These are phyloP conservation scores for Stictocephala bisonia DNA, from an alignment of 2,888 invertebrate species.

Conservation along the genomic window DNA sequence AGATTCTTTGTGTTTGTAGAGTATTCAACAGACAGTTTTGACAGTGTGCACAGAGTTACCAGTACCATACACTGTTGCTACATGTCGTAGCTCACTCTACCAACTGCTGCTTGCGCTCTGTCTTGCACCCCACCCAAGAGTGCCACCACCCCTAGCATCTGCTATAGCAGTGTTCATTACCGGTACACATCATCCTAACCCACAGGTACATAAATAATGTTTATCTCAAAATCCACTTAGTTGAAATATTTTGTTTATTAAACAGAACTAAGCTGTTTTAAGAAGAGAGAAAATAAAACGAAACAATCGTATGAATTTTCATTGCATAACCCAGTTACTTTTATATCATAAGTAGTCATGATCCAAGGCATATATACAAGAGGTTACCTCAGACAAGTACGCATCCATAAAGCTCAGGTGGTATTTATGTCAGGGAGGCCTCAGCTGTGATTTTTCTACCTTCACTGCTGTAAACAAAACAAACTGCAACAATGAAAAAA, in stretches of 20 bases:
- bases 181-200: slow-evolving; percentile 37
- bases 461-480: too few species aligned
- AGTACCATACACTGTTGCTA: slow-evolving; percentile 47
- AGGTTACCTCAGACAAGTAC: too few species aligned
- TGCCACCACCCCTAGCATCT: slow-evolving; percentile 41
- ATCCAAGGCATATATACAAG: too few species aligned
- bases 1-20: not conserved
- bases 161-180: slow-evolving; percentile 45
- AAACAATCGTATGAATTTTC: too few species aligned
- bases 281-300: too few species aligned
- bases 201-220: slow-evolving; percentile 34
- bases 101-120: slow-evolving; percentile 44
- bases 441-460: too few species aligned
- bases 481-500: too few species aligned
- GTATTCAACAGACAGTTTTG: not conserved
- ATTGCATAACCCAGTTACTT: too few species aligned
- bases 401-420: too few species aligned
- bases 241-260: not conserved
- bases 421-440: too few species aligned
- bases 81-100: slow-evolving; percentile 47
- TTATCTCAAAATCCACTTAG: slow-evolving; percentile 3
- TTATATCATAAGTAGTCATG: too few species aligned
- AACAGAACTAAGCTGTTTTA: too few species aligned
- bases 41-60: slow-evolving; percentile 38
- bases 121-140: slow-evolving; percentile 48